phyloP scores from a whole-genome alignment of 2,888 invertebrate genomes.

The Malacosoma neustria region DNA sequence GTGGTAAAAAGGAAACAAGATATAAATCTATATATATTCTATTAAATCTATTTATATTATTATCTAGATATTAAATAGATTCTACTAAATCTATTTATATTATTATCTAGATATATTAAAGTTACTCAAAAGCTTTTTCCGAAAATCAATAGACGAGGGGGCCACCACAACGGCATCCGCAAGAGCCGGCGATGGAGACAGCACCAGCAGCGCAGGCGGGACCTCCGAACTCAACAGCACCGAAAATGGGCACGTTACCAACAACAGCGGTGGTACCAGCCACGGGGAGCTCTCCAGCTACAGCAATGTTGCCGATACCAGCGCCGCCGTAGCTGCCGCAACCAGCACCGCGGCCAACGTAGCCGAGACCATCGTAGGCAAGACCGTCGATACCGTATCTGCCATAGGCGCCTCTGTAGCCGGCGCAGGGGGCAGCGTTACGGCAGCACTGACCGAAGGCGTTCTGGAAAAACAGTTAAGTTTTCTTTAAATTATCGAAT shows the following conservation, averaged over 20 bases:
- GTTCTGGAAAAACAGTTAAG: neutral
- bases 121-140: too few relatives aligned
- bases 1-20: too few relatives aligned
- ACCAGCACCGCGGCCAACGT: neutral
- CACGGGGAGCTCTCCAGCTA: conserved; percentile 20
- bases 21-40: too few relatives aligned
- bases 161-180: conserved; percentile 23
- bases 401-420: too few relatives aligned
- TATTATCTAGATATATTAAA: too few relatives aligned
- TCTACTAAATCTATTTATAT: too few relatives aligned
- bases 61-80: too few relatives aligned
- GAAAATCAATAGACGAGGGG: neutral
- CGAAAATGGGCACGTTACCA: conserved; percentile 33
- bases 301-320: conserved; percentile 9
- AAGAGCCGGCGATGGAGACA: conserved; percentile 33
- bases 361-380: neutral
- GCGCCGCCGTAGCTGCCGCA: neutral
- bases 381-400: neutral
- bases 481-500: too few relatives aligned
- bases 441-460: neutral
- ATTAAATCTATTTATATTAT: too few relatives aligned
- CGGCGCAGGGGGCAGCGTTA: neutral
- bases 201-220: conserved; percentile 30
- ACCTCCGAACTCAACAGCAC: conserved; percentile 34
- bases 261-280: conserved; percentile 18